Base-by-base conservation (phyloP, 2,888 invertebrate genomes). In the Augiades crinisus region DNA sequence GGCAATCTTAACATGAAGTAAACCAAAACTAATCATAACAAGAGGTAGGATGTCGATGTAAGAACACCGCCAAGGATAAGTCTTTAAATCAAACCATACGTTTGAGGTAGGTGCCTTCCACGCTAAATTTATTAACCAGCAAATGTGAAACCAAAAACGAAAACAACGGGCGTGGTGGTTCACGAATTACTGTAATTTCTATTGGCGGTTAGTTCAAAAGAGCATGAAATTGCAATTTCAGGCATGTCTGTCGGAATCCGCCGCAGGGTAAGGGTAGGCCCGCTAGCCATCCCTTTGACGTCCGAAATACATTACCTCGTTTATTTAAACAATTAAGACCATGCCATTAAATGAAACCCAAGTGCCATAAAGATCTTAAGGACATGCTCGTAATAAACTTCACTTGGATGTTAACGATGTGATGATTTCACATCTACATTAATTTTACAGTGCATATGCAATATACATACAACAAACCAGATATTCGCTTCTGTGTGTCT, bases 171-270 rank as follows among this genome's bases (percentile, higher is more conserved):
- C 12, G 10, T 30, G 30, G 8, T 5, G 10, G 17, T 17, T 10
- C 2, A 13, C 8, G 13, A 40, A 16, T 27, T 24, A 24, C 24
- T 38, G 7, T 14, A 13, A 8, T 24, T 40, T 24, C 27, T 40
- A 40, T 40, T 14, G 27, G 17, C 57, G 59, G 53, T 44, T 21
- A 44, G 47, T 49, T 58, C 56, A 60, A 55, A 59, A 58, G 43
- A 27, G 30, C 38, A 52, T 55, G 59, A 62, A 64, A 64, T 64
- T 62, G 63, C 61, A 63, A 63, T 63, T 66, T 60, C 58, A 58
- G 56, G 62, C 61, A 56, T 61, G 58, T 56, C 55, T 58, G 60
- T 54, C 44, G 41, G 55, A 55, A 44, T 58, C 56, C 41, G 46
- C 24, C 40, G 16, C 19, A 21, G 19, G 31, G 8, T 5, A 37